Base-by-base conservation (phyloP, 92 coral and sea anemone species). In the Metridium senile region DNA sequence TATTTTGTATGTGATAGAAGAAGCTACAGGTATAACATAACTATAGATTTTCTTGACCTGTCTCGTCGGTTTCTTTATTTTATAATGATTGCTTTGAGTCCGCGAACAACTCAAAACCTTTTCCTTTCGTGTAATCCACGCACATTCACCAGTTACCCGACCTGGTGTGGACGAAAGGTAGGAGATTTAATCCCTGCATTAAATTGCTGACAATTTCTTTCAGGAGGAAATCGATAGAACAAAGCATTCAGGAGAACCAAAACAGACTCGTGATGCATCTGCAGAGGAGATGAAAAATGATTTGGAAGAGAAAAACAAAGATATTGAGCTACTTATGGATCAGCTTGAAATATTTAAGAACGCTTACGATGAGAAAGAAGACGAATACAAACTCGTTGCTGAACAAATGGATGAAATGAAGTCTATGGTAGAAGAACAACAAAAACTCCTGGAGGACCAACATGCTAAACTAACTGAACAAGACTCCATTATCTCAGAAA, bases 401-500 rank as follows among this genome's bases (percentile, higher is more conserved):
- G 93, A 88, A 53, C 97, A 91, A 58, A 91, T 88, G 97, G 97
- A 91, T 54, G 97, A 91, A 29, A 91, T 91, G 97, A 91, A 86
- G 39, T 76, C 71, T 29, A 91, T 91, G 97, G 89, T 91, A 84
- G 97, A 91, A 25, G 97, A 91, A 59, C 97, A 91, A 34, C 97
- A 91, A 73, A 85, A 88, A 68, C 76, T 91, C 69, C 74, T 91
- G 23, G 97, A 91, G 82, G 97, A 88, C 70, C 97, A 91, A 46
- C 91, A 91, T 66, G 87, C 81, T 29, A 91, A 82, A 54, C 86
- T 91, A 26, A 72, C 86, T 23, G 93, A 85, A 52, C 97, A 91
- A 66, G 93, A 91, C 52, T 65, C 83, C 11, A 58, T 82, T 26
- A 86, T 91, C 66, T 72, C 85, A 9, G 85, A 85, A 23, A 87